Evolutionary conservation across 2,113 vertebrate species (phyloP).

Genomic region (Brachionichthys hirsutus): DNA sequence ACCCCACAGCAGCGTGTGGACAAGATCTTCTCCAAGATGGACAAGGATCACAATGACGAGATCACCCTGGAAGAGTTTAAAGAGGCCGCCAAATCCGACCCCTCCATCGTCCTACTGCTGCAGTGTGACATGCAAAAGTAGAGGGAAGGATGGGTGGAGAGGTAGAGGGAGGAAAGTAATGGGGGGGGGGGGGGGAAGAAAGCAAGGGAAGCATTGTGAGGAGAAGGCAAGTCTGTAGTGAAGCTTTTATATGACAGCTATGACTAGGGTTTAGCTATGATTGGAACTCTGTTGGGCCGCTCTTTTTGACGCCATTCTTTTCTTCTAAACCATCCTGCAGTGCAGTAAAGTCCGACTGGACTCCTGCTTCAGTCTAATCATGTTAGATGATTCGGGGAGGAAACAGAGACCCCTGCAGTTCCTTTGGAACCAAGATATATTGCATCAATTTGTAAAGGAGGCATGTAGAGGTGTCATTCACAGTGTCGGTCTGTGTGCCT

Average conservation of each 20-base stretch:
- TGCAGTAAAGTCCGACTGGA: constrained; percentile 7
- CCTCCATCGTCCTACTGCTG: constrained; percentile 94
- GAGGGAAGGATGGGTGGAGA: constrained; percentile 38
- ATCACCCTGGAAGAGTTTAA: constrained; percentile 98
- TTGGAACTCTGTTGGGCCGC: constrained; percentile 8
- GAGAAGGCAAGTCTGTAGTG: constrained; percentile 27
- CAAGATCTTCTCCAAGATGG: constrained; percentile 99
- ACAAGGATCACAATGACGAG: constrained; percentile 97
- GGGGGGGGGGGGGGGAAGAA: constrained; percentile 1
- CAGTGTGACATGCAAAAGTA: constrained; percentile 99
- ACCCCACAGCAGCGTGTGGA: constrained; percentile 97
- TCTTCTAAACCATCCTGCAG: neutral
- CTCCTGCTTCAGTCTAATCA: neutral
- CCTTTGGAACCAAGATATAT: constrained; percentile 4
- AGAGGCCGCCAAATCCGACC: constrained; percentile 95
- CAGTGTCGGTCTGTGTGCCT: too few species aligned
- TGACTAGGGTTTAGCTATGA: constrained; percentile 15
- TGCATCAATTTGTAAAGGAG: constrained; percentile 1
- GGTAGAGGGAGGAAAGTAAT: neutral
- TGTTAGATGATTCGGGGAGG: constrained; percentile 2
- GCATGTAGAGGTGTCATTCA: constrained; percentile 5
- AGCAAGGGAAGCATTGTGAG: constrained; percentile 17
- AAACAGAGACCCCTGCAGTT: constrained; percentile 8
- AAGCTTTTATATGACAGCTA: constrained; percentile 15
- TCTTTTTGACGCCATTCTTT: constrained; percentile 47